These are phyloP conservation scores for Ariolimax columbianus DNA, from an alignment of 2,888 invertebrate species.

Conservation along the genomic window DNA sequence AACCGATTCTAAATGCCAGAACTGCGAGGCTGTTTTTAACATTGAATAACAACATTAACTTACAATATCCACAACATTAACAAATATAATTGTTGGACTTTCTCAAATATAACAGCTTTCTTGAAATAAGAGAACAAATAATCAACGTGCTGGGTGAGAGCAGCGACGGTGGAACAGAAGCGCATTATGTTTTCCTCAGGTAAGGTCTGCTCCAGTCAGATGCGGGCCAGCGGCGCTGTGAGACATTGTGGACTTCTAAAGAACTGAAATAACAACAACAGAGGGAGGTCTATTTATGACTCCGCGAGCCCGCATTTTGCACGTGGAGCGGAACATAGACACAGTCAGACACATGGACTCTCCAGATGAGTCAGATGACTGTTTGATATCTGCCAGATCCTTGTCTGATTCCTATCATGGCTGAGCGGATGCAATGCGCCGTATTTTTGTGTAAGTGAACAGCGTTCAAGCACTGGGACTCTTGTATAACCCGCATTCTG, in stretches of 20 bases:
- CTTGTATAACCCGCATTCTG: constrained; percentile 10
- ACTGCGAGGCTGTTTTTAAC: too few relatives aligned
- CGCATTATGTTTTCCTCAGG: not conserved
- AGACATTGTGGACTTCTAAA: not conserved
- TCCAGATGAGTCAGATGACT: not conserved
- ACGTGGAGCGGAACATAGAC: constrained; percentile 25
- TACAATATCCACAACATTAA: not conserved
- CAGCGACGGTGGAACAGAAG: not conserved
- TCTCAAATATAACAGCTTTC: not conserved
- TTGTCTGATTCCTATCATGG: constrained; percentile 20
- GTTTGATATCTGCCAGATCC: constrained; percentile 3
- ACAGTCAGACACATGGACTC: not conserved
- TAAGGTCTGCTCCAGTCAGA: not conserved
- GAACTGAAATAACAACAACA: not conserved
- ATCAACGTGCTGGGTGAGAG: not conserved
- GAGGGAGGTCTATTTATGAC: constrained; percentile 19
- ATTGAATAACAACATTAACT: constrained; percentile 18
- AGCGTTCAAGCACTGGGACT: constrained; percentile 2
- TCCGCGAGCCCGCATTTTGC: constrained; percentile 16
- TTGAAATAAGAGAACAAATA: not conserved
- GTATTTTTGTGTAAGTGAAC: constrained; percentile 16
- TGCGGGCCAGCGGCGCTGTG: not conserved
- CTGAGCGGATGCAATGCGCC: not conserved
- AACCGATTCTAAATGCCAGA: not conserved
- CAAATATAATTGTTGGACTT: not conserved